Conservation (phyloP, 2,797 vertebrate species). For the Hyperoplus immaculatus region DNA sequence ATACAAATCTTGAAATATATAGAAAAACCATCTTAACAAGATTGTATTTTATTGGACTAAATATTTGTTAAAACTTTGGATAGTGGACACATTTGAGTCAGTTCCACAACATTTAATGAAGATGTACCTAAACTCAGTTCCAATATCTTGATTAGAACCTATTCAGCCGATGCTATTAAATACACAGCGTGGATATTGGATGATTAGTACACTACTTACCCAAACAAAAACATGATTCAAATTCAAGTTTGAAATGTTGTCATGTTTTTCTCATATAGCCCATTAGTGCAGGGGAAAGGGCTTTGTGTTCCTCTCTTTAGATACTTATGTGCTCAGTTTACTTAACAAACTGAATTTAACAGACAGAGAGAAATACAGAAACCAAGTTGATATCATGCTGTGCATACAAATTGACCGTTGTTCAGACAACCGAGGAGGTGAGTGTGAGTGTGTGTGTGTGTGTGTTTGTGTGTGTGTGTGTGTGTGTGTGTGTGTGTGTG, state of each 20-base stretch:
- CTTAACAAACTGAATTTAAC: constrained; percentile 6
- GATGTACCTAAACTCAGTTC: neutral
- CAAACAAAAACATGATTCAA: neutral
- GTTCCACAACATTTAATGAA: neutral
- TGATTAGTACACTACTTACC: neutral
- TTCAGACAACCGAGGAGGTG: constrained; percentile 18
- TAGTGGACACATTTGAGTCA: neutral
- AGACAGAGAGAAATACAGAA: neutral
- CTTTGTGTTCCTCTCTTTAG: neutral
- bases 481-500: neutral
- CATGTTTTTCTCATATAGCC: neutral
- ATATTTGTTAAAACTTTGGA: neutral
- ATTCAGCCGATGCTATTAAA: neutral
- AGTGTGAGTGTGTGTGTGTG: neutral
- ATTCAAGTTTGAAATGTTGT: neutral
- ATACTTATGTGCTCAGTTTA: constrained; percentile 11
- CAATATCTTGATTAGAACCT: neutral
- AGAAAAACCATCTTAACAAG: too few species aligned
- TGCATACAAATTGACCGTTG: constrained; percentile 42
- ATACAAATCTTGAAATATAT: too few species aligned
- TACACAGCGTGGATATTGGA: neutral
- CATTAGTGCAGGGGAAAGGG: neutral
- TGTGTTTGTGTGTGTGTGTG: neutral
- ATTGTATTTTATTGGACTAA: neutral
- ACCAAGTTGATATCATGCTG: constrained; percentile 20